These are phyloP conservation scores for Ctenopoma multispine DNA, from an alignment of 2,797 vertebrate species.

Conservation along the genomic window DNA sequence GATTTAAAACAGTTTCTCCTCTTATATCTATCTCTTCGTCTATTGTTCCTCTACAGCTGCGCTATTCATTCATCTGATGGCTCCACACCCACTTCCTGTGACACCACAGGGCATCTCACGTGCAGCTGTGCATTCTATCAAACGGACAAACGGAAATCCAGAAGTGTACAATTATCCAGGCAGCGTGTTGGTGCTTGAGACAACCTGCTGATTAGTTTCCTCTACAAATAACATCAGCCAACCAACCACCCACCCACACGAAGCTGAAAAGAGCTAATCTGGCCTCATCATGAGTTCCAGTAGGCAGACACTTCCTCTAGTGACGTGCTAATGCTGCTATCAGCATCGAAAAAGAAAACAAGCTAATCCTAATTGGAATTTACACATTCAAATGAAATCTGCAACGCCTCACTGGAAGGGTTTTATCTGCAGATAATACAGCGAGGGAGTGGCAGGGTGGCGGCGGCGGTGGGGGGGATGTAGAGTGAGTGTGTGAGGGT, in stretches of 20 bases:
- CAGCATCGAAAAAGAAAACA: conserved; percentile 50
- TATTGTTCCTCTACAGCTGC: conserved; percentile 44
- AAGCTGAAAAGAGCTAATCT: conserved; percentile 36
- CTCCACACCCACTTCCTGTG: conserved; percentile 41
- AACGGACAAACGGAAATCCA: conserved; percentile 8
- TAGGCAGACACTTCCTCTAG: conserved; percentile 37
- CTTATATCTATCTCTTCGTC: background rate
- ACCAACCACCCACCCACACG: background rate
- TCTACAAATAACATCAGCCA: background rate
- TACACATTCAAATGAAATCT: conserved; percentile 62
- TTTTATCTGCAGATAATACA: conserved; percentile 53
- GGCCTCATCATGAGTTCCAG: conserved; percentile 44
- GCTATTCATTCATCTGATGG: conserved; percentile 21
- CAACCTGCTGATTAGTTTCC: conserved; percentile 56
- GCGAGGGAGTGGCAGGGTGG: conserved; percentile 14
- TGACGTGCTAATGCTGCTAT: conserved; percentile 45
- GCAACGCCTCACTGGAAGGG: conserved; percentile 48
- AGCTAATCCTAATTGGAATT: conserved; percentile 69
- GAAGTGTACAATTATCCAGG: conserved; percentile 46
- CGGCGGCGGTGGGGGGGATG: background rate
- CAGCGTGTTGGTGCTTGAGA: conserved; percentile 20
- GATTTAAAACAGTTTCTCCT: background rate
- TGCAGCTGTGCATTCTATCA: conserved; percentile 39
- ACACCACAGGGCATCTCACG: conserved; percentile 20
- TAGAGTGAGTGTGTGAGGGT: background rate